Evolutionary conservation across 2,888 invertebrate species (phyloP), one percentile per base, ranked within the genome.

Genomic region (Lycophotia porphyrea): DNA sequence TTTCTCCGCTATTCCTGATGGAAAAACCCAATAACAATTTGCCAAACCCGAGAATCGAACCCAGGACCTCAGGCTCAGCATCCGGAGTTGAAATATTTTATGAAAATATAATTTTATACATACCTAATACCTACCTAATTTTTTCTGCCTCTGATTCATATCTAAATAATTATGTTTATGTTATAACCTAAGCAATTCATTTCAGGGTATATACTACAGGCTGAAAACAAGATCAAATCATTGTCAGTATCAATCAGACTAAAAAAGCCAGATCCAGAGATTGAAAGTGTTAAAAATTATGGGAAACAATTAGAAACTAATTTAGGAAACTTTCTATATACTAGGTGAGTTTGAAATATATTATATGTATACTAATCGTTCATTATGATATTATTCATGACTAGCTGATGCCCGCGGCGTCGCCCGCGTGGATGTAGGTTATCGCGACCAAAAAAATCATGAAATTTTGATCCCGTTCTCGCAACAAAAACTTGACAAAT

Each of bases 201-300:
- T 94, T 76, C 92, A 98, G 98, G 98, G 55, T 98, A 98, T 90
- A 92, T 98, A 84, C 97, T 98, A 88, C 95, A 98, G 91, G 98
- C 98, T n/a, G 98, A 98, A 93, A 98, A 97, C 74, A 98, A 98
- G 94, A 89, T 98, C 52, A 98, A 98, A 92, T 97, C 98, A 47
- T 90, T 98, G 66, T 98, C 98, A 88, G 97, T 98, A 69, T 97
- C 98, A 3, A 98, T 98, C 72, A 97, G 98, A 91, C 93, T 98
- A 85, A 98, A 97, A 93, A 97, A 97, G 88, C 97, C 98, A 0
- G 98, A 98, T 90, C 97, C 97, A 78, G 97, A 97, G 82, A 98
- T 98, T 92, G 98, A 98, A 89, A 97, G 97, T 84, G 96, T 98
- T 21, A 98, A 98, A 93, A 97, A 97, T 86, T 98, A 98, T 94